Evolutionary conservation across 2,113 vertebrate species (phyloP).

Genomic region (Ancistrus triradiatus): DNA sequence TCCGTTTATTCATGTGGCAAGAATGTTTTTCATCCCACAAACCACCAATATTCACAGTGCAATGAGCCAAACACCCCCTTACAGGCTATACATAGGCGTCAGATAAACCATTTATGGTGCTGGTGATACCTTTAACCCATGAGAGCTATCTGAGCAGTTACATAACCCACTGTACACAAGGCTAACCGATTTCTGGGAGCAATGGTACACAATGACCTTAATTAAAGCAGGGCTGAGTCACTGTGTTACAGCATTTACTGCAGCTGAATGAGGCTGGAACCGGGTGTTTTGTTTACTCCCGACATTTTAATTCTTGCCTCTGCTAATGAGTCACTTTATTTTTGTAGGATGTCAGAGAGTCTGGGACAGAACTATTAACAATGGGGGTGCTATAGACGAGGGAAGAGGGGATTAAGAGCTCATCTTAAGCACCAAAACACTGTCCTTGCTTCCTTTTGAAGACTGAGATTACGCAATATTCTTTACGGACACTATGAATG

Average conservation of each 20-base stretch:
- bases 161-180: constrained; percentile 3
- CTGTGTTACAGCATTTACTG: constrained; percentile 13
- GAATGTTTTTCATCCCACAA: neutral
- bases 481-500: constrained; percentile 11
- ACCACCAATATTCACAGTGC: neutral
- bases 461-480: constrained; percentile 14
- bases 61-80: neutral
- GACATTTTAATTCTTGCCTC: no score
- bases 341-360: neutral
- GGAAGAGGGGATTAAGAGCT: constrained; percentile 5
- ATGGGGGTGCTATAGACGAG: neutral
- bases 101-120: constrained; percentile 6
- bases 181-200: neutral
- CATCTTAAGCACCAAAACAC: constrained; percentile 9
- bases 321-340: no score
- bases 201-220: neutral
- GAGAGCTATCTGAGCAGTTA: neutral
- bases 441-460: constrained; percentile 28
- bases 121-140: neutral
- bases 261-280: neutral
- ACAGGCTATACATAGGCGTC: neutral
- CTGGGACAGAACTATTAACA: neutral
- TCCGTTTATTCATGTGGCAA: no score
- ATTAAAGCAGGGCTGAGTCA: constrained; percentile 8
- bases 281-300: neutral